These are phyloP conservation scores for Ichneumon xanthorius DNA, from an alignment of 2,888 invertebrate species.

Conservation along the genomic window DNA sequence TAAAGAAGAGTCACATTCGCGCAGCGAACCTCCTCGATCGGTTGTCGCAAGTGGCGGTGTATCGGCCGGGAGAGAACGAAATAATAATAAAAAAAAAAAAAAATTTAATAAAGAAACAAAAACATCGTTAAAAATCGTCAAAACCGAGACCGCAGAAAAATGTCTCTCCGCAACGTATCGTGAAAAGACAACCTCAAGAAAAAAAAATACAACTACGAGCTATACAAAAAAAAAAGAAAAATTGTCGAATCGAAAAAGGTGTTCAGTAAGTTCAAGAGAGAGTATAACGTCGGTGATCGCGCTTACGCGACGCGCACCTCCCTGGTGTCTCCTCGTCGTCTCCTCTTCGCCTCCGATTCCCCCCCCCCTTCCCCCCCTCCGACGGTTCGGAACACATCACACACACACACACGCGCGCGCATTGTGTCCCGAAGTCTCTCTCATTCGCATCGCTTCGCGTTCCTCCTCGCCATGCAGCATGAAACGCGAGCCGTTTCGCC, in stretches of 20 bases:
- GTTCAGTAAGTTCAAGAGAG: constrained; percentile 11
- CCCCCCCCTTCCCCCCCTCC: not conserved
- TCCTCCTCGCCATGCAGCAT: constrained; percentile 62
- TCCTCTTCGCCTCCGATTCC: constrained; percentile 24
- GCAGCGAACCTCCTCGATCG: constrained; percentile 11
- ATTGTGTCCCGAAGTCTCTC: constrained; percentile 30
- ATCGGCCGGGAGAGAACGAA: constrained; percentile 26
- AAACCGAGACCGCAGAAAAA: not conserved
- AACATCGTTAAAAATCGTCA: not conserved
- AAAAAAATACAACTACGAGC: not conserved
- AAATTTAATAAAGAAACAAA: not conserved
- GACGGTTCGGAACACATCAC: constrained; percentile 28
- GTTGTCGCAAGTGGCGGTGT: constrained; percentile 7
- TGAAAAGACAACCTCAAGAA: not conserved
- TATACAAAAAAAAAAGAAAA: not conserved
- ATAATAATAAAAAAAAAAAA: not conserved
- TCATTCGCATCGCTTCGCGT: constrained; percentile 45
- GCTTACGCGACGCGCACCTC: constrained; percentile 52
- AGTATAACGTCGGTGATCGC: constrained; percentile 39
- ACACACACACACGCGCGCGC: not conserved
- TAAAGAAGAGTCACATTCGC: constrained; percentile 2
- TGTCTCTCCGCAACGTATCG: not conserved
- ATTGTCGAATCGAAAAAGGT: constrained; percentile 5
- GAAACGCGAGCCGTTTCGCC: constrained; percentile 71
- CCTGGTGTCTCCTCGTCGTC: constrained; percentile 32